Percentiles rank a stretch among this genome's conserved stretches.
These are phyloP conservation scores for Eriosoma lanigerum DNA, from an alignment of 1,140 invertebrate species.

Conservation along the genomic window DNA sequence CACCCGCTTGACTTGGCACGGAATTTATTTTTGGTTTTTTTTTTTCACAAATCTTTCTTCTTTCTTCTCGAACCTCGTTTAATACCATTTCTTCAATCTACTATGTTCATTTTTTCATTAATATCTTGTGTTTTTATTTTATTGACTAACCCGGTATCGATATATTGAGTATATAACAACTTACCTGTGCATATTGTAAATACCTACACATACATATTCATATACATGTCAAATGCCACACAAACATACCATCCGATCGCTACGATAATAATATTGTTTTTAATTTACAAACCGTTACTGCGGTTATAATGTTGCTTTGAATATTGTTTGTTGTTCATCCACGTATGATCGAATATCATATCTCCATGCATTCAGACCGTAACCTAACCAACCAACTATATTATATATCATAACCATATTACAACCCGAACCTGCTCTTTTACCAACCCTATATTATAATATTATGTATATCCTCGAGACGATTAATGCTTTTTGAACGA, in stretches of 20 bases:
- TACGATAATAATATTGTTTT: conserved; percentile 4
- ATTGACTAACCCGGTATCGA: background rate
- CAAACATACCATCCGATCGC: background rate
- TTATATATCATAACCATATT: no score
- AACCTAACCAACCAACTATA: no score
- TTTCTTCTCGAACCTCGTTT: conserved; percentile 22
- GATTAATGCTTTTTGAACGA: conserved; percentile 18
- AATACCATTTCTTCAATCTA: conserved; percentile 2
- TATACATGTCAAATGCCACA: background rate
- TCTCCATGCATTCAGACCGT: conserved; percentile 13
- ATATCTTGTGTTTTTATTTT: background rate
- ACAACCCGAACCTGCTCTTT: background rate
- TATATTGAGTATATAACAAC: background rate
- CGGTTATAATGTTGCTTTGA: conserved; percentile 1
- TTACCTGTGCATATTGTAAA: no score
- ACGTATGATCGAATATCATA: background rate
- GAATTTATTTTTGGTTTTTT: background rate
- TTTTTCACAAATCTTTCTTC: conserved; percentile 22
- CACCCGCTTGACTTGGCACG: conserved; percentile 6
- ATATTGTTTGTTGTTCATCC: conserved; percentile 12
- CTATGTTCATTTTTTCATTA: background rate
- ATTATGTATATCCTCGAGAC: background rate
- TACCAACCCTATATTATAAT: background rate
- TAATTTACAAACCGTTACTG: background rate
- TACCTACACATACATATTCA: background rate